These are phyloP conservation scores for Scaeva pyrastri DNA, from an alignment of 2,888 invertebrate species.

Conservation along the genomic window DNA sequence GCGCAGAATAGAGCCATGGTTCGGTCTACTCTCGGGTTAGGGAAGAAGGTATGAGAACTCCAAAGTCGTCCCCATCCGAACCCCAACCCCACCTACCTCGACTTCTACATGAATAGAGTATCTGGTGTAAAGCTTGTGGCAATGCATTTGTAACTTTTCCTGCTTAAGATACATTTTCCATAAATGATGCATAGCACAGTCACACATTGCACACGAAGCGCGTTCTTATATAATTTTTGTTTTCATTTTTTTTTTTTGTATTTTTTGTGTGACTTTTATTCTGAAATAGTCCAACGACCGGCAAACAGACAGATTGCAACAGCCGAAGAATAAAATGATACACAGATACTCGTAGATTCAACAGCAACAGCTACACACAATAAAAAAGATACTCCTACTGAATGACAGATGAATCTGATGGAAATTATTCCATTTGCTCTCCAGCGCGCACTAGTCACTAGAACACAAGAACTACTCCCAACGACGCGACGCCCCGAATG, in stretches of 20 bases:
- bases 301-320: constrained; percentile 57
- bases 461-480: constrained; percentile 39
- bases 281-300: constrained; percentile 72
- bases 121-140: constrained; percentile 45
- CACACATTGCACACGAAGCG: too few relatives aligned
- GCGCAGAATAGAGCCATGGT: not conserved
- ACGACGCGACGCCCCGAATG: constrained; percentile 17
- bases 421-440: constrained; percentile 72
- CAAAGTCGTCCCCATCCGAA: not conserved
- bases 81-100: not conserved
- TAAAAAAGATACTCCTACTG: constrained; percentile 62
- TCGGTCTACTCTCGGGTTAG: not conserved
- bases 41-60: not conserved
- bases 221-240: constrained; percentile 35
- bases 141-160: constrained; percentile 51
- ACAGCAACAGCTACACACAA: not conserved
- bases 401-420: constrained; percentile 69
- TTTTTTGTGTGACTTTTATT: constrained; percentile 52
- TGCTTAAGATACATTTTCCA: constrained; percentile 36
- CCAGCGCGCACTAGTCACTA: constrained; percentile 19
- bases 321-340: constrained; percentile 8
- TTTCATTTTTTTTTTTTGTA: constrained; percentile 32
- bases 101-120: constrained; percentile 13
- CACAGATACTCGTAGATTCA: not conserved
- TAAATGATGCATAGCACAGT: constrained; percentile 14